phyloP scores from a whole-genome alignment of 2,113 vertebrate species.

The Vanacampus margaritifer region DNA sequence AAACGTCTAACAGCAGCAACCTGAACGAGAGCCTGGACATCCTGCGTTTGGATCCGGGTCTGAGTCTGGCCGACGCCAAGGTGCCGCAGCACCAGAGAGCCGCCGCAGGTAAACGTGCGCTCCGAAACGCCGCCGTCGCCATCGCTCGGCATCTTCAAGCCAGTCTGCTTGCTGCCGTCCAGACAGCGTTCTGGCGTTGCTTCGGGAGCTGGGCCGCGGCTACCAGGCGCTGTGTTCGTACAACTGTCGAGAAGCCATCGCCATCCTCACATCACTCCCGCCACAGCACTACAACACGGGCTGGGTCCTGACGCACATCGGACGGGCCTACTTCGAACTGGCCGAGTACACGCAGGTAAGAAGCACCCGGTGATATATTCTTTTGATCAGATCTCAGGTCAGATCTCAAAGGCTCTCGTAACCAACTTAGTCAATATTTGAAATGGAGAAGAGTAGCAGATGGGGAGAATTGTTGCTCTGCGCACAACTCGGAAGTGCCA shows the following conservation, averaged over 20 bases:
- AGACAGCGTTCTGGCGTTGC: constrained; percentile 95
- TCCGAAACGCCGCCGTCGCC: neutral
- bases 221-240: constrained; percentile 95
- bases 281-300: constrained; percentile 98
- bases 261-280: constrained; percentile 88
- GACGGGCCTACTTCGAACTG: constrained; percentile 94
- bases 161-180: neutral
- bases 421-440: no score
- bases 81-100: constrained; percentile 80
- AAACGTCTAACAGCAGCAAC: constrained; percentile 89
- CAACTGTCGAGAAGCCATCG: constrained; percentile 95
- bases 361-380: no score
- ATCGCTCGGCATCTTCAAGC: neutral
- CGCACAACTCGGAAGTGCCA: no score
- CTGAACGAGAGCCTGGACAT: constrained; percentile 96
- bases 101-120: constrained; percentile 80
- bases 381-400: no score
- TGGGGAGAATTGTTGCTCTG: no score
- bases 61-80: constrained; percentile 49
- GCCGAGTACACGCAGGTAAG: constrained; percentile 96
- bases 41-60: constrained; percentile 87
- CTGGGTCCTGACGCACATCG: constrained; percentile 95
- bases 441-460: no score
- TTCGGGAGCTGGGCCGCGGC: constrained; percentile 93
- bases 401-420: no score